Conservation (phyloP, 2,797 vertebrate genomes). For the Leptoclinus maculatus region DNA sequence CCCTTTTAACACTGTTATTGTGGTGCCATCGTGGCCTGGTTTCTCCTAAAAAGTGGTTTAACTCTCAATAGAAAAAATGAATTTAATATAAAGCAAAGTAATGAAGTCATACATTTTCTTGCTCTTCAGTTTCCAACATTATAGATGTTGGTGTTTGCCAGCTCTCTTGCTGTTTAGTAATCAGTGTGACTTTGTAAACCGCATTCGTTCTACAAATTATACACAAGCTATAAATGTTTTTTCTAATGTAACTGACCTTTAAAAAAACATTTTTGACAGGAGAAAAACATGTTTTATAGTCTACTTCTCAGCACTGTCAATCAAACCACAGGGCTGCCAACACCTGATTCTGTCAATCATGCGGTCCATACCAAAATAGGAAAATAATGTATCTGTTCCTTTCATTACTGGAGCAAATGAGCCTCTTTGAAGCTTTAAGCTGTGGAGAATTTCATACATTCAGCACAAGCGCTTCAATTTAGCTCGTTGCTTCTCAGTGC, state of each 20-base stretch:
- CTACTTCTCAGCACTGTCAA: background rate
- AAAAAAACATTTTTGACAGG: constrained; percentile 7
- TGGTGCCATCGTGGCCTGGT: background rate
- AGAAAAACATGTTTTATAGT: background rate
- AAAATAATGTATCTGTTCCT: constrained; percentile 11
- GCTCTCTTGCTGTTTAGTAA: constrained; percentile 10
- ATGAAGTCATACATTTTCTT: background rate
- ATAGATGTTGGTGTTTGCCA: background rate
- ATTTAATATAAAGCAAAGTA: constrained; percentile 5
- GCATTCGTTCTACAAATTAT: background rate
- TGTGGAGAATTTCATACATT: constrained; percentile 18
- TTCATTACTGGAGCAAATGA: background rate
- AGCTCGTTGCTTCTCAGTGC: constrained; percentile 9
- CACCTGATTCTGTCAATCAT: constrained; percentile 29
- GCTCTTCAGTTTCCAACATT: background rate
- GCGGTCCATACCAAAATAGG: background rate
- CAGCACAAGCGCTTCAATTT: constrained; percentile 8
- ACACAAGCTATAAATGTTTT: background rate
- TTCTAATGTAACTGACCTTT: background rate
- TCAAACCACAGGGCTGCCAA: constrained; percentile 11
- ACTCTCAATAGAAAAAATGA: background rate
- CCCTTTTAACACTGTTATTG: background rate
- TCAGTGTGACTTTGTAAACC: constrained; percentile 16
- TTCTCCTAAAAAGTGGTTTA: background rate
- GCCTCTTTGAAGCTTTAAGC: constrained; percentile 7